A percentile compares a stretch with the other conserved stretches of the same genome.
Conservation (phyloP, 2,888 invertebrate genomes). For the Myathropa florea region DNA sequence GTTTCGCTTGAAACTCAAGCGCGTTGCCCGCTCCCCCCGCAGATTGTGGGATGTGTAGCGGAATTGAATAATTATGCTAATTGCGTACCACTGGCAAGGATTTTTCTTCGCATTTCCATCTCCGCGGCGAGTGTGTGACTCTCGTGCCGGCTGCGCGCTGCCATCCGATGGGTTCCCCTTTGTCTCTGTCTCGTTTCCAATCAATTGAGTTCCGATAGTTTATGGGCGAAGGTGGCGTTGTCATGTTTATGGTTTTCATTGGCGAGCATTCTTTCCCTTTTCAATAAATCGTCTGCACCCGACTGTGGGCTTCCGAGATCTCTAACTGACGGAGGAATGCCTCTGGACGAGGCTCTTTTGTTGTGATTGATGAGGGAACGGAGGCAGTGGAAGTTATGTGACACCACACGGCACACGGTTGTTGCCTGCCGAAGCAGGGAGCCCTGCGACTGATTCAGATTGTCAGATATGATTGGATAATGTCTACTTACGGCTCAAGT, state of each 20-base stretch:
- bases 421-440: neutral
- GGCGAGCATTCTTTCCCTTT: neutral
- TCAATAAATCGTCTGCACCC: conserved; percentile 24
- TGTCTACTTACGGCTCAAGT: neutral
- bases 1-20: conserved; percentile 10
- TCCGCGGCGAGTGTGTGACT: neutral
- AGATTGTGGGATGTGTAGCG: conserved; percentile 35
- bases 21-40: neutral
- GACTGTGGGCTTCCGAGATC: neutral
- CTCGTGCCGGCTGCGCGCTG: neutral
- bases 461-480: neutral
- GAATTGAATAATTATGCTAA: conserved; percentile 68
- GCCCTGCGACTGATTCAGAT: neutral
- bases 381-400: neutral
- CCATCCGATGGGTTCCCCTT: neutral
- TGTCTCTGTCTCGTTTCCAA: conserved; percentile 10
- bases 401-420: neutral
- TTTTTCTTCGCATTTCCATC: conserved; percentile 1
- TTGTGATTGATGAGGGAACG: neutral
- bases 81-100: conserved; percentile 40
- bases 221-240: conserved; percentile 22
- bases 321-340: neutral
- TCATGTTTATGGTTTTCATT: conserved; percentile 42
- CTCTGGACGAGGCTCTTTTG: neutral
- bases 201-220: conserved; percentile 24